Base-by-base conservation (phyloP, 1,140 invertebrate species). In the Philotrypesis tridentata region DNA sequence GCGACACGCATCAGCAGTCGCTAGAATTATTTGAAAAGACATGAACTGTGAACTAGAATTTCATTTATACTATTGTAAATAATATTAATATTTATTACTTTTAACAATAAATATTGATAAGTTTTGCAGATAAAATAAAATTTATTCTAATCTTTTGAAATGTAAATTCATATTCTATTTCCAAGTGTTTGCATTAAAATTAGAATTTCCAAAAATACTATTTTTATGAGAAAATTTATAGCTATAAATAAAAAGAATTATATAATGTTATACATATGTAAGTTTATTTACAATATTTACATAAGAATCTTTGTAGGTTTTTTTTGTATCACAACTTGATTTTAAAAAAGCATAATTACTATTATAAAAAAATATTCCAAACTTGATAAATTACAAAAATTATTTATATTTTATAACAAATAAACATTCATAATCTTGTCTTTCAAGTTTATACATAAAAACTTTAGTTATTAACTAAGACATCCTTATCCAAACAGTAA, bases 401-500 rank as follows among this genome's bases (percentile, higher is more conserved):
- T 14, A 11, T 25, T 61, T 8, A n/a, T 23, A 61, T n/a, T 61
- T 61, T 23, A 61, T 29, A 25, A 25, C 2, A 0, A 29, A 67
- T 17, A 67, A 12, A 12, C 14, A 29, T 67, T 67, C 70, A 71
- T 14, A 40, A n/a, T 21, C 33, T 70, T 70, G 2, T 70, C 21
- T 37, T n/a, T 31, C 37, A n/a, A n/a, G 21, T n/a, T 23, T 37
- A n/a, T 71, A 71, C 0, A 71, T 12, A 55, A 43, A 17, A 12
- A 40, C 1, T 76, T 63, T 37, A 76, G 3, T 65, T n/a, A 37
- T 76, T 76, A 80, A 78, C 55, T 67, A 89, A 67, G 23, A 86
- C 21, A 88, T 95, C 93, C 75, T 93, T 89, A 88, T 97, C 96
- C 80, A 97, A 92, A 82, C 95, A 93, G 55, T 94, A 90, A 85